A percentile compares a stretch with the other conserved stretches of the same genome.
Conservation (phyloP, 1,140 invertebrate genomes). For the Eumeta japonica region DNA sequence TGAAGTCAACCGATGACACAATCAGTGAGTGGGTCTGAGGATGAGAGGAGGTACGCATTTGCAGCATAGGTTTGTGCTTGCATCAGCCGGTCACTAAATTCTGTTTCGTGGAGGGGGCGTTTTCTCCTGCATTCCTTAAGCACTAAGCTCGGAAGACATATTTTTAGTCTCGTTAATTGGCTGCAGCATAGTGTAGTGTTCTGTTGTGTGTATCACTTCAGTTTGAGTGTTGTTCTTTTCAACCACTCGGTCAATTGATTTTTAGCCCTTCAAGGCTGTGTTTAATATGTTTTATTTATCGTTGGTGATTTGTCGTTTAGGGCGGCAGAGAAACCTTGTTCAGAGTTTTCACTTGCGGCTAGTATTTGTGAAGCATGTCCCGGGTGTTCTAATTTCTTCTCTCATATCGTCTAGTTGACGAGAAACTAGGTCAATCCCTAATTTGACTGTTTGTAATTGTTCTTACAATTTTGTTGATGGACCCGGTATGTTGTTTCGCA, state of each 20-base stretch:
- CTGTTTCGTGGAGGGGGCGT: too few relatives aligned
- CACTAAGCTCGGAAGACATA: too few relatives aligned
- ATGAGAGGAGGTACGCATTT: too few relatives aligned
- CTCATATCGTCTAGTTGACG: not conserved
- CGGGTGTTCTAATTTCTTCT: too few relatives aligned
- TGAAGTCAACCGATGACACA: slow-evolving; percentile 8
- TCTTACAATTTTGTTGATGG: not conserved
- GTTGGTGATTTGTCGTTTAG: too few relatives aligned
- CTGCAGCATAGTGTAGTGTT: not conserved
- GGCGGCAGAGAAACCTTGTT: too few relatives aligned
- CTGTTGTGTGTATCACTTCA: not conserved
- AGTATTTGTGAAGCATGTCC: not conserved
- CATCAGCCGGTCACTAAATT: too few relatives aligned
- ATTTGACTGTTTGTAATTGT: not conserved
- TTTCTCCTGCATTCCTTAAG: too few relatives aligned
- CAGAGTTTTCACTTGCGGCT: not conserved
- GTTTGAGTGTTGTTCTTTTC: not conserved
- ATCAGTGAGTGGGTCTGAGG: slow-evolving; percentile 12
- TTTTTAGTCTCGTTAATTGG: too few relatives aligned
- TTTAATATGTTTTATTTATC: too few relatives aligned
- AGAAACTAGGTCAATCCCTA: not conserved
- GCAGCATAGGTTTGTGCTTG: too few relatives aligned
- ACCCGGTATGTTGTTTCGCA: not conserved
- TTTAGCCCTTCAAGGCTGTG: too few relatives aligned
- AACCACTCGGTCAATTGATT: not conserved